Conservation (phyloP, 2,113 vertebrate genomes). For the Hyperopisus bebe region DNA sequence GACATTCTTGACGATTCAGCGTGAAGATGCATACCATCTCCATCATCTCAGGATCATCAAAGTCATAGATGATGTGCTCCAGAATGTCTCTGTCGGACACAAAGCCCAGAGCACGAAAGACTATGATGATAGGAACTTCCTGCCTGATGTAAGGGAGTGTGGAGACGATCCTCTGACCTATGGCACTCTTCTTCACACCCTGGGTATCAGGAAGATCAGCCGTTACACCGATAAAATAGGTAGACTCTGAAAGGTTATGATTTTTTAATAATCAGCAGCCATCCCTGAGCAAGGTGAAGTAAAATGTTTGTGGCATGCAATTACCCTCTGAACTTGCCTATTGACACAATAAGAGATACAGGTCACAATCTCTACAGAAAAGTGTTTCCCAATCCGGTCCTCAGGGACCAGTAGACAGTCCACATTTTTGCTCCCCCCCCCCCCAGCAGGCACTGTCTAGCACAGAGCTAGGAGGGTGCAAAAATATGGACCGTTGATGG, state of each 20-base stretch:
- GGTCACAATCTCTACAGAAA: not conserved
- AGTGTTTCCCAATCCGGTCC: not conserved
- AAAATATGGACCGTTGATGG: not conserved
- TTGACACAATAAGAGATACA: not conserved
- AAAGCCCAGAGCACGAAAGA: conserved; percentile 91
- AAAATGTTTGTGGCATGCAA: not conserved
- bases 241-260: not conserved
- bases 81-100: conserved; percentile 97
- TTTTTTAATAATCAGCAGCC: not conserved
- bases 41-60: conserved; percentile 99
- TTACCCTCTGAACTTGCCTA: not conserved
- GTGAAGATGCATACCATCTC: conserved; percentile 78
- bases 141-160: conserved; percentile 94
- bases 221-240: not conserved
- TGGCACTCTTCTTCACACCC: conserved; percentile 97
- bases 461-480: too few species aligned
- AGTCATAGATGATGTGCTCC: conserved; percentile 98
- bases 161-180: conserved; percentile 94
- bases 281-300: not conserved
- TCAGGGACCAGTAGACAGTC: not conserved
- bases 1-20: not conserved
- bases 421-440: not conserved
- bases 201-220: conserved; percentile 39
- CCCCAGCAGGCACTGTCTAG: not conserved
- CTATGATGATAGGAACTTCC: conserved; percentile 99